Evolutionary conservation across 2,113 vertebrate species (phyloP).

Genomic region (Semicossyphus pulcher): DNA sequence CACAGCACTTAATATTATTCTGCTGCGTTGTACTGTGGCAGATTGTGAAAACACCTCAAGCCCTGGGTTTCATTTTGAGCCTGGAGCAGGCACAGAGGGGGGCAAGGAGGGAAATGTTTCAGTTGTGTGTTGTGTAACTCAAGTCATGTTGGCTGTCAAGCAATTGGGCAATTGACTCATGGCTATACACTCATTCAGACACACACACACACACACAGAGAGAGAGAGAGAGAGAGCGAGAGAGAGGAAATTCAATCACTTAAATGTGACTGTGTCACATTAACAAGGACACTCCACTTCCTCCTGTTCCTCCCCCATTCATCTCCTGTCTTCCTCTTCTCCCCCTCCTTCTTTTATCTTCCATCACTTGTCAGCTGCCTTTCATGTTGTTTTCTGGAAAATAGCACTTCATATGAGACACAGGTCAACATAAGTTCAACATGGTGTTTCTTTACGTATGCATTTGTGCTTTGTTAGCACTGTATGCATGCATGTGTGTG

Average conservation of each 20-base stretch:
- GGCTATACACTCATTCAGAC: conserved; percentile 26
- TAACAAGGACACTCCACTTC: conserved; percentile 75
- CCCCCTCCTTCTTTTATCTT: conserved; percentile 7
- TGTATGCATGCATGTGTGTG: neutral
- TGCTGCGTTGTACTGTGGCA: conserved; percentile 1
- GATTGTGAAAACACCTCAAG: conserved; percentile 32
- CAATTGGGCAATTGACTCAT: conserved; percentile 66
- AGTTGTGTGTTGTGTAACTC: conserved; percentile 57
- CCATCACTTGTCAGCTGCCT: conserved; percentile 32
- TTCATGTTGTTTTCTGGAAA: conserved; percentile 22
- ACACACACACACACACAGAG: conserved; percentile 48
- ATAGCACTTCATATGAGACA: neutral
- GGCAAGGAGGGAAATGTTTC: conserved; percentile 19
- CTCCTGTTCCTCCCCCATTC: conserved; percentile 57
- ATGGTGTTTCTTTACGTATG: neutral
- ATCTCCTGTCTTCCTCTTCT: conserved; percentile 35
- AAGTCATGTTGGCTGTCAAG: conserved; percentile 54
- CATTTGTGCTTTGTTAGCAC: neutral
- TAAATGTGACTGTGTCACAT: conserved; percentile 74
- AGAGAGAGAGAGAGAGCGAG: conserved; percentile 13
- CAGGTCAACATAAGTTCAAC: conserved; percentile 22
- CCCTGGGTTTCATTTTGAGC: conserved; percentile 23
- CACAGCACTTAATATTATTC: conserved; percentile 23
- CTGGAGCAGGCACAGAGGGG: neutral
- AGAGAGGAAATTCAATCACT: conserved; percentile 74